phyloP scores from a whole-genome alignment of 2,113 vertebrate genomes.

The Sceloporus tristichus region DNA sequence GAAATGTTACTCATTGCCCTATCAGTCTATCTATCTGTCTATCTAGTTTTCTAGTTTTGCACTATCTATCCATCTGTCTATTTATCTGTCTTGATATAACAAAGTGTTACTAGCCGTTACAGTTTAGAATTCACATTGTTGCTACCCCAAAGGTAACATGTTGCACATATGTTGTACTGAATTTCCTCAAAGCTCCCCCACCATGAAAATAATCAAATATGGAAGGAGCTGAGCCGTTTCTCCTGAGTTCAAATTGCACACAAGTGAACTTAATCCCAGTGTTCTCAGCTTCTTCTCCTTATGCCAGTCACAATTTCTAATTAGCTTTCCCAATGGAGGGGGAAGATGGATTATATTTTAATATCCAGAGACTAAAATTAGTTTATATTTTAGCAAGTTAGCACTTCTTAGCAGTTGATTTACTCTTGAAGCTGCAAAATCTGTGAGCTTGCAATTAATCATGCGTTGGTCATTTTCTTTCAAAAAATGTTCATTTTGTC shows the following conservation, averaged over 20 bases:
- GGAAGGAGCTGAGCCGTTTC: constrained; percentile 74
- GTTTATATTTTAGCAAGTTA: constrained; percentile 92
- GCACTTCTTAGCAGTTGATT: constrained; percentile 87
- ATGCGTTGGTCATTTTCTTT: constrained; percentile 68
- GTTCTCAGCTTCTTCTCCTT: constrained; percentile 81
- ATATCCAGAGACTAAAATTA: constrained; percentile 89
- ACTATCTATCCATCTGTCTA: no score
- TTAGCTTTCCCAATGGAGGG: constrained; percentile 87
- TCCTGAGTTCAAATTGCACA: constrained; percentile 66
- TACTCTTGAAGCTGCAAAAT: constrained; percentile 88
- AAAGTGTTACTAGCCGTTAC: not conserved
- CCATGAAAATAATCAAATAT: constrained; percentile 22
- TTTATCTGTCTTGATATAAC: no score
- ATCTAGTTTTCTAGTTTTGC: no score
- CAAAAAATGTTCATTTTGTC: constrained; percentile 77
- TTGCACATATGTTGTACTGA: not conserved
- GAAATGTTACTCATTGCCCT: no score
- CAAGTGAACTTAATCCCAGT: constrained; percentile 77
- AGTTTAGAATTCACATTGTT: not conserved
- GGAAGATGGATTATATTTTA: constrained; percentile 96
- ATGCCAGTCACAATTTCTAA: constrained; percentile 88
- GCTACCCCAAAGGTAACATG: not conserved
- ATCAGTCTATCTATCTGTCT: no score
- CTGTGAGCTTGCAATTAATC: constrained; percentile 85
- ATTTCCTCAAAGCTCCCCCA: constrained; percentile 11